Evolutionary conservation across 2,888 invertebrate genomes (phyloP).

Genomic region (Apotomis capreana): DNA sequence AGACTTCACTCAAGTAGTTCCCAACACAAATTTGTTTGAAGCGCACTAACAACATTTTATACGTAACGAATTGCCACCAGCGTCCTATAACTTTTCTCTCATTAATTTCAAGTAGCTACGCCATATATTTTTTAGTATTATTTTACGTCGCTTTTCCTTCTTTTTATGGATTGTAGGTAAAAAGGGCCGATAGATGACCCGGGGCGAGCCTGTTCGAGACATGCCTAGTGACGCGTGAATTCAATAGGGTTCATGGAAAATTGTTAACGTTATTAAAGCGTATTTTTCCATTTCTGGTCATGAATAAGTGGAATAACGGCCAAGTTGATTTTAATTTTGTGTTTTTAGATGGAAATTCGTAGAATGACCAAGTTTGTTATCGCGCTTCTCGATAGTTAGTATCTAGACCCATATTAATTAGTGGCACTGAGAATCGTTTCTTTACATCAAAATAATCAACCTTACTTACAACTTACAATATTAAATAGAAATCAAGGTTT

Average conservation of each 20-base stretch:
- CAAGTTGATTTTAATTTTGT: too few relatives aligned
- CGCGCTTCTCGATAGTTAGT: too few relatives aligned
- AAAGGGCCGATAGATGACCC: slow-evolving; percentile 15
- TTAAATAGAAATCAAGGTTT: too few relatives aligned
- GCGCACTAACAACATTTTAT: slow-evolving; percentile 28
- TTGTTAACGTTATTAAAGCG: slow-evolving; percentile 2
- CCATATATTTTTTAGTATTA: slow-evolving; percentile 28
- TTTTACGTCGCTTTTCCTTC: slow-evolving; percentile 18
- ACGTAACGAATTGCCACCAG: slow-evolving; percentile 23
- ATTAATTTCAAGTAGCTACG: slow-evolving; percentile 31
- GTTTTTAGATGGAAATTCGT: too few relatives aligned
- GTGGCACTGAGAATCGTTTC: too few relatives aligned
- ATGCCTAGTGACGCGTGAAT: slow-evolving; percentile 23
- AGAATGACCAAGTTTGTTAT: too few relatives aligned
- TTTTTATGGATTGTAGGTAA: slow-evolving; percentile 16
- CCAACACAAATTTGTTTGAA: slow-evolving; percentile 19
- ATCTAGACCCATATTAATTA: too few relatives aligned
- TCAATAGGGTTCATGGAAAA: slow-evolving; percentile 10
- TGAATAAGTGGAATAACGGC: neutral
- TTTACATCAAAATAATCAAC: too few relatives aligned
- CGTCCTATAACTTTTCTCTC: slow-evolving; percentile 31
- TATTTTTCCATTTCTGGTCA: neutral
- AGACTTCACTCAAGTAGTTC: slow-evolving; percentile 13
- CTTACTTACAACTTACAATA: too few relatives aligned
- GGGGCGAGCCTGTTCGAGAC: slow-evolving; percentile 20